phyloP scores from a whole-genome alignment of 1,140 invertebrate species.

The Habropoda laboriosa region DNA sequence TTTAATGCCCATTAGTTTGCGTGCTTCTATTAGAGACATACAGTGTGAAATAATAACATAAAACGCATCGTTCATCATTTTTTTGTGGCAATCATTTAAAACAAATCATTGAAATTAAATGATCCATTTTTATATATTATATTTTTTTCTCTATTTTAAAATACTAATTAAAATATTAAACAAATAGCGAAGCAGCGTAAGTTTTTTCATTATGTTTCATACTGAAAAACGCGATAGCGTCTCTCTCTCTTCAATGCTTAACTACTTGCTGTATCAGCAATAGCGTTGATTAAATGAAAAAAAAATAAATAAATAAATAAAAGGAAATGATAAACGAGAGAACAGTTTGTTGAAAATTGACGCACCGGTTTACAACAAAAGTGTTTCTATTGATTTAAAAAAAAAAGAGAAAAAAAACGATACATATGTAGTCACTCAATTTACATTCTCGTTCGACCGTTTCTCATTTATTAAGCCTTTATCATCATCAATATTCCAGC shows the following conservation, averaged over 20 bases:
- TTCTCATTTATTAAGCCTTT: slow-evolving; percentile 31
- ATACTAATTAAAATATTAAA: neutral
- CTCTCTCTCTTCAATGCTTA: neutral
- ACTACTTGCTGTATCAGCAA: slow-evolving; percentile 4
- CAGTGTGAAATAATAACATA: slow-evolving; percentile 28
- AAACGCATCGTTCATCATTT: slow-evolving; percentile 14
- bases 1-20: slow-evolving; percentile 44
- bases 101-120: slow-evolving; percentile 46
- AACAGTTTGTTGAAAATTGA: neutral
- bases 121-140: slow-evolving; percentile 43
- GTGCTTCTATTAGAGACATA: slow-evolving; percentile 20
- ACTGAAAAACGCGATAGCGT: neutral
- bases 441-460: slow-evolving; percentile 12
- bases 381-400: neutral
- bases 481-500: slow-evolving; percentile 3
- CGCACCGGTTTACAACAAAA: neutral
- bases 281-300: neutral
- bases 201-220: neutral
- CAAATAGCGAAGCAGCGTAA: slow-evolving; percentile 6
- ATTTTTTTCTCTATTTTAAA: slow-evolving; percentile 32
- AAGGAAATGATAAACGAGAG: too few relatives aligned
- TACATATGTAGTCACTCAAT: slow-evolving; percentile 18
- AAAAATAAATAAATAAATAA: neutral
- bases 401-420: neutral
- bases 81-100: slow-evolving; percentile 40